Evolutionary conservation across 37 sponge, comb jelly and placozoan species (phyloP).

Genomic region (Amphimedon queenslandica): DNA sequence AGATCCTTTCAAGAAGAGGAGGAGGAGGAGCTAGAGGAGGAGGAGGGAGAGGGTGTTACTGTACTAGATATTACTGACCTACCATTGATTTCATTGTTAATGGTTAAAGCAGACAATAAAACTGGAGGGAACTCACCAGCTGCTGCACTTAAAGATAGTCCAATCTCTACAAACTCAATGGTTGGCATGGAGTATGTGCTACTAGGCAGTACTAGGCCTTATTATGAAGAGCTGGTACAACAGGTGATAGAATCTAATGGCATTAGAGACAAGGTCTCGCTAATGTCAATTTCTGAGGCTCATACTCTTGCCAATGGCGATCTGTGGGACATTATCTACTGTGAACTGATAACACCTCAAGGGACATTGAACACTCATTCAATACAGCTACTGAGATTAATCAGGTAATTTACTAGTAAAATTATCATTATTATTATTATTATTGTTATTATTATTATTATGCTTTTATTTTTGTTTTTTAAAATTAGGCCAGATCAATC

Average conservation of each 20-base stretch:
- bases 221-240: too few species aligned
- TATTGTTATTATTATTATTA: too few species aligned
- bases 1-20: neutral
- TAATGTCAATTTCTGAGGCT: neutral
- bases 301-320: slow-evolving; percentile 16
- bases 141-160: neutral
- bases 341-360: slow-evolving; percentile 46
- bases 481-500: neutral
- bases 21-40: neutral
- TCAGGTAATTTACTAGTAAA: too few species aligned
- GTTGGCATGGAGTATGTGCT: too few species aligned
- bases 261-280: neutral
- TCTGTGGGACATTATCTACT: slow-evolving; percentile 51
- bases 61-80: neutral
- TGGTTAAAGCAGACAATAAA: too few species aligned
- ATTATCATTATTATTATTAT: too few species aligned
- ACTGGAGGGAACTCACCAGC: neutral
- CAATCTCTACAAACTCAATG: too few species aligned
- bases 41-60: neutral
- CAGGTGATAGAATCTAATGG: neutral
- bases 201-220: too few species aligned
- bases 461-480: too few species aligned
- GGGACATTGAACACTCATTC: too few species aligned
- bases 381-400: too few species aligned
- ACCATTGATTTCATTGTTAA: too few species aligned